These are phyloP conservation scores for Chrysopilus asiliformis DNA, from an alignment of 2,888 invertebrate species.

Conservation along the genomic window DNA sequence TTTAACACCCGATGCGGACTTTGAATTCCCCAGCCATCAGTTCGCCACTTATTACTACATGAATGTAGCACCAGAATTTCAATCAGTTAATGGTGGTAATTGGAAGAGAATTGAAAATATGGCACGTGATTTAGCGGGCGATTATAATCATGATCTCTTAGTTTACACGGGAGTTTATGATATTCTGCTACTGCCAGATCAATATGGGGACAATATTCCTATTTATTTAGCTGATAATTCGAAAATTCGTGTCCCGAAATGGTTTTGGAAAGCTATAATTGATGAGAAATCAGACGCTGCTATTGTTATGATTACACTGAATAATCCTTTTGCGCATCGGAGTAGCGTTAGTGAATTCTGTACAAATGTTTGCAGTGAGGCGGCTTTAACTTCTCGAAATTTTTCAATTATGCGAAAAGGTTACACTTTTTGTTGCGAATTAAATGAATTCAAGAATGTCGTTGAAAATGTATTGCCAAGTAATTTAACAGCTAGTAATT, in stretches of 20 bases:
- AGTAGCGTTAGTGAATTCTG: slow-evolving; percentile 17
- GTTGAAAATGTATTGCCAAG: slow-evolving; percentile 8
- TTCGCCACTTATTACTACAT: slow-evolving; percentile 39
- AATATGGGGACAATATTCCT: slow-evolving; percentile 21
- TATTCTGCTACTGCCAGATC: slow-evolving; percentile 31
- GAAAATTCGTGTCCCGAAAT: slow-evolving; percentile 36
- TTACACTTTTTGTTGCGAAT: slow-evolving; percentile 21
- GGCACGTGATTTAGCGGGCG: slow-evolving; percentile 30
- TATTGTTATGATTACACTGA: slow-evolving; percentile 39
- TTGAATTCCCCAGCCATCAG: slow-evolving; percentile 37
- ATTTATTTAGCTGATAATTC: slow-evolving; percentile 28
- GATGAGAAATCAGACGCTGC: slow-evolving; percentile 29
- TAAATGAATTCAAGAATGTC: slow-evolving; percentile 5
- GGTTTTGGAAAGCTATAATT: slow-evolving; percentile 38
- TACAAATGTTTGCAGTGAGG: slow-evolving; percentile 18
- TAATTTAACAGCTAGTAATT: slow-evolving; percentile 5
- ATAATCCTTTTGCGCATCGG: slow-evolving; percentile 33
- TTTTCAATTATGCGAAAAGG: slow-evolving; percentile 17
- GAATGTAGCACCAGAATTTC: slow-evolving; percentile 41
- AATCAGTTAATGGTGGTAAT: slow-evolving; percentile 38
- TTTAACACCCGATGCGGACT: slow-evolving; percentile 40
- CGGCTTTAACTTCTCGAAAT: slow-evolving; percentile 13
- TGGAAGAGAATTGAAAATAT: slow-evolving; percentile 38
- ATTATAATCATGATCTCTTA: slow-evolving; percentile 26
- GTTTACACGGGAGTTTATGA: slow-evolving; percentile 37